Evolutionary conservation across 2,888 invertebrate species (phyloP), one percentile per base, ranked within the genome.

Genomic region (Cryptocephalus moraei): DNA sequence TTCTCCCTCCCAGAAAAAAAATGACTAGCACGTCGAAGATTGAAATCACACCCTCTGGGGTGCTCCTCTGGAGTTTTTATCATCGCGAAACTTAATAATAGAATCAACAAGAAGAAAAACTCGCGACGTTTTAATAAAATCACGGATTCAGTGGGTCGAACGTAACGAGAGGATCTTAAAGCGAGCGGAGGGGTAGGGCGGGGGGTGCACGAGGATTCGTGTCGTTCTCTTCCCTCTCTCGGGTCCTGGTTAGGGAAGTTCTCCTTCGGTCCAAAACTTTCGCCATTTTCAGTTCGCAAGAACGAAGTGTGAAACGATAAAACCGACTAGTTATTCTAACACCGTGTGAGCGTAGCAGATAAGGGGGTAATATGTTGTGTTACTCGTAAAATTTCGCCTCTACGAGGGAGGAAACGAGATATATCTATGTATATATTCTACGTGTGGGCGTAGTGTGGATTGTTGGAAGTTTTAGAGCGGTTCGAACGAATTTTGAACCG

Each of bases 281-380:
- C 63, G 65, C 65, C 65, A 66, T 66, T 67, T 65, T 64, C 65
- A 61, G 62, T 60, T 61, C 63, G 56, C 63, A 60, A 64, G 64
- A 62, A 65, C 58, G 64, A 65, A 67, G 66, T 67, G 67, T 65
- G 63, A 66, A 65, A 56, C 64, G 65, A 67, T 67, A 67, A 67
- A 65, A 59, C 62, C 60, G 64, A 65, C 65, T 65, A 66, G 65
- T 66, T 65, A 61, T 40, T 40, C 11, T 10, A 10, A n/a, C n/a
- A 14, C 40, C 40, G 40, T 40, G 40, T 40, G 40, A 40, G 40
- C 10, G 13, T 2, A 10, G 10, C 11, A 40, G 40, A 40, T 40
- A 40, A 40, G 40, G 40, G 36, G 36, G 40, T 40, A 40, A 40
- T 40, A 40, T 40, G 40, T 40, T 40, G 40, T 36, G 40, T 36